Evolutionary conservation across 2,113 vertebrate species (phyloP).

Genomic region (Phocoena sinus): DNA sequence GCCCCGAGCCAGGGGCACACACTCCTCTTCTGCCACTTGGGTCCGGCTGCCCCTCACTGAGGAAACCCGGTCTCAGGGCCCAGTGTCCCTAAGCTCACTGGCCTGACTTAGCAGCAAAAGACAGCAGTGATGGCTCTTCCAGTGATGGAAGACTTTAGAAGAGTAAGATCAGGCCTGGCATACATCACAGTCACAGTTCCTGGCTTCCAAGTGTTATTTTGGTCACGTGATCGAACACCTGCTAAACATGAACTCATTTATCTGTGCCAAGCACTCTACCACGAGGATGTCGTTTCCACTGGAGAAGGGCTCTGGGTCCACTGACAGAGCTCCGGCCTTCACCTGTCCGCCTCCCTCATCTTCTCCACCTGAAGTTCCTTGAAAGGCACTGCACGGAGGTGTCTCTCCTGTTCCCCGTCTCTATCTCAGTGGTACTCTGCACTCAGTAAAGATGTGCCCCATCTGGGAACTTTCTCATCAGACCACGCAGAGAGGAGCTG

Average conservation of each 20-base stretch:
- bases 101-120: background rate
- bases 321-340: too few species aligned
- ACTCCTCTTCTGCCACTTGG: background rate
- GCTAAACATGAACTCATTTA: rapidly evolving
- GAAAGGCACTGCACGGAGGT: background rate
- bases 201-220: background rate
- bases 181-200: background rate
- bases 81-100: background rate
- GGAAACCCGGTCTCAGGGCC: too few species aligned
- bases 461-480: background rate
- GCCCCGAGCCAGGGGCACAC: background rate
- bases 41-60: background rate
- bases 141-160: background rate
- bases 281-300: rapidly evolving
- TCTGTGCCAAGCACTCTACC: background rate
- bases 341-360: too few species aligned
- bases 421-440: background rate
- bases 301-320: background rate
- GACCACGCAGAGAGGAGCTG: background rate
- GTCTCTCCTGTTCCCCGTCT: background rate
- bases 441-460: background rate
- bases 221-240: background rate
- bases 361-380: background rate
- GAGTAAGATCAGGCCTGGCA: background rate
- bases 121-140: background rate